Evolutionary conservation across 2,113 vertebrate genomes (phyloP).

Genomic region (Xiphophorus maculatus): DNA sequence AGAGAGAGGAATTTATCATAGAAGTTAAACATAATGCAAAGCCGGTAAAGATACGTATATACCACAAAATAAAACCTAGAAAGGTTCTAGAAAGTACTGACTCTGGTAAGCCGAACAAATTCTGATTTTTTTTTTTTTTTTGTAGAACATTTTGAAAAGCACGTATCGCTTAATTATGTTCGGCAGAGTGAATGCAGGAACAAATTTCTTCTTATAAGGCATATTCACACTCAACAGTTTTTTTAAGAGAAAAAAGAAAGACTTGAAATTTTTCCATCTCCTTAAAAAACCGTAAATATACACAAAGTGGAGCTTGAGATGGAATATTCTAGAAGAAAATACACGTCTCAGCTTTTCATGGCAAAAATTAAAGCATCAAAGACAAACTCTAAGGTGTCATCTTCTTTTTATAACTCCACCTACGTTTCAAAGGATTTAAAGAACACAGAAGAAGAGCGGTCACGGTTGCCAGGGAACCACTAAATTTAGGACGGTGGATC

Average conservation of each 20-base stretch:
- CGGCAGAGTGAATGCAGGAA: background rate
- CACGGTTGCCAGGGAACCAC: background rate
- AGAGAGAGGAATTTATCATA: no score
- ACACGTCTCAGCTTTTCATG: background rate
- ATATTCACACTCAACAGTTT: background rate
- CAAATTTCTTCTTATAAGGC: background rate
- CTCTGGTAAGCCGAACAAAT: no score
- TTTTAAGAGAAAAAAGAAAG: background rate
- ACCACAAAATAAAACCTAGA: no score
- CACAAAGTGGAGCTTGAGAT: background rate
- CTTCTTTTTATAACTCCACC: background rate
- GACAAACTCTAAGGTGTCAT: background rate
- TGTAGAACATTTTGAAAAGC: no score
- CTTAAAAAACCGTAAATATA: background rate
- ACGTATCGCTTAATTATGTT: background rate
- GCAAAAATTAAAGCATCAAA: conserved; percentile 3
- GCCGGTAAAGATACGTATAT: no score
- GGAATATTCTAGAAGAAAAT: background rate
- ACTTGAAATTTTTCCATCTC: background rate
- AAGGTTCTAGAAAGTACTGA: no score
- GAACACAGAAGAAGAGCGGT: conserved; percentile 2
- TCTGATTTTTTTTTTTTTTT: no score
- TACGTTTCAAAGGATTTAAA: background rate
- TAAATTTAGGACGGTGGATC: background rate
- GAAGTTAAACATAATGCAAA: no score